Conservation (phyloP, 2,113 vertebrate genomes). For the Thamnophis sirtalis region DNA sequence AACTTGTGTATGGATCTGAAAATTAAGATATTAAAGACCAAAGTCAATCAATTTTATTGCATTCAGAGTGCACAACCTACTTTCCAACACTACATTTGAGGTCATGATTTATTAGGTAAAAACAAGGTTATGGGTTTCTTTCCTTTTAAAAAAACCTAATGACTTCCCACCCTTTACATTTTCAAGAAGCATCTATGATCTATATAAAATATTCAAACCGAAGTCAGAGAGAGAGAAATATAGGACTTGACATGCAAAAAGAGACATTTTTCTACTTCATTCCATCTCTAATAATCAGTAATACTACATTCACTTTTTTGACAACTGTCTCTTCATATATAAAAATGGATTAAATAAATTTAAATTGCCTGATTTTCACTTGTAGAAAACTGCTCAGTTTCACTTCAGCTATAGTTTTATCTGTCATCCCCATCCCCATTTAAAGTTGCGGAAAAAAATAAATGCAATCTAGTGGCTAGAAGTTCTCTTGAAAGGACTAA, state of each 20-base stretch:
- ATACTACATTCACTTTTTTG: background rate
- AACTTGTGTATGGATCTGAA: background rate
- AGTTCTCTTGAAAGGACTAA: background rate
- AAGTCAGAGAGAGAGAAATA: background rate
- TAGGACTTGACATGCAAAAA: background rate
- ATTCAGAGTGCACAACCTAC: background rate
- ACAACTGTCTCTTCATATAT: background rate
- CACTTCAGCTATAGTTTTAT: background rate
- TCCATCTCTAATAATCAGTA: background rate
- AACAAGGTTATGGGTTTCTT: background rate
- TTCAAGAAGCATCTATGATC: background rate
- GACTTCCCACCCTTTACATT: background rate
- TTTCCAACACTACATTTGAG: background rate
- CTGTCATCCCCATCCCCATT: background rate
- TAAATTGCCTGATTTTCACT: background rate
- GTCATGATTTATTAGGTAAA: background rate
- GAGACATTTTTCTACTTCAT: background rate
- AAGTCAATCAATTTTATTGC: background rate
- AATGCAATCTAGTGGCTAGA: background rate
- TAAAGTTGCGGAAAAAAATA: background rate
- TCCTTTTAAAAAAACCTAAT: background rate
- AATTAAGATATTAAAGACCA: background rate
- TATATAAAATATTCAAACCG: background rate
- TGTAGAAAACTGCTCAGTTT: background rate
- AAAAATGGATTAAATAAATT: background rate